Percentiles rank a stretch among this genome's conserved stretches.
phyloP scores from a whole-genome alignment of 2,113 vertebrate genomes.

The Gobiocypris rarus region DNA sequence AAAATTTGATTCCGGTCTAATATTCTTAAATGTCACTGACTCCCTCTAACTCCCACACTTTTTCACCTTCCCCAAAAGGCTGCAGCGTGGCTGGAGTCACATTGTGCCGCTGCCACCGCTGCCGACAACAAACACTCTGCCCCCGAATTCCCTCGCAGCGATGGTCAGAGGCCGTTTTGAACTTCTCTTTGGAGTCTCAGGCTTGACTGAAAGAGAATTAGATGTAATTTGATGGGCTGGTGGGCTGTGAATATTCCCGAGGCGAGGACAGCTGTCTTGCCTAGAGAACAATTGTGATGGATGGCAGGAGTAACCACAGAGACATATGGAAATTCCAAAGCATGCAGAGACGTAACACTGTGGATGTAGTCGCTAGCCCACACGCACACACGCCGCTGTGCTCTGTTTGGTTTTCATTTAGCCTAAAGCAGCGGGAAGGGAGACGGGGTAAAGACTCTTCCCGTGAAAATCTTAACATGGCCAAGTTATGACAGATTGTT shows the following conservation, averaged over 20 bases:
- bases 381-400: conserved; percentile 19
- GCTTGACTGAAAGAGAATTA: conserved; percentile 73
- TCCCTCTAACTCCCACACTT: not conserved
- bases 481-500: conserved; percentile 42
- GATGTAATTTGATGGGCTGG: conserved; percentile 79
- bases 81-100: conserved; percentile 27
- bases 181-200: conserved; percentile 38
- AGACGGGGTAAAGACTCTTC: conserved; percentile 48
- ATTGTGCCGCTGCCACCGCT: not conserved
- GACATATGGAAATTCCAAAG: conserved; percentile 74
- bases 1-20: conserved; percentile 26
- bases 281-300: conserved; percentile 74
- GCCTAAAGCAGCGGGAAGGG: conserved; percentile 19
- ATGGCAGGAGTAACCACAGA: conserved; percentile 65
- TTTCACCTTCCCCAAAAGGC: conserved; percentile 7
- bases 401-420: conserved; percentile 37
- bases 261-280: conserved; percentile 73
- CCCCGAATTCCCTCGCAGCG: not conserved
- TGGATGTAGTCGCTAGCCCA: conserved; percentile 39
- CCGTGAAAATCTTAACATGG: conserved; percentile 24
- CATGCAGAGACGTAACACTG: conserved; percentile 2
- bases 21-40: conserved; percentile 34
- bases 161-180: conserved; percentile 28
- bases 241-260: conserved; percentile 77
- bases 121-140: not conserved